These are phyloP conservation scores for Corythornis madagascariensis DNA, from an alignment of 2,113 vertebrate genomes.

Conservation along the genomic window DNA sequence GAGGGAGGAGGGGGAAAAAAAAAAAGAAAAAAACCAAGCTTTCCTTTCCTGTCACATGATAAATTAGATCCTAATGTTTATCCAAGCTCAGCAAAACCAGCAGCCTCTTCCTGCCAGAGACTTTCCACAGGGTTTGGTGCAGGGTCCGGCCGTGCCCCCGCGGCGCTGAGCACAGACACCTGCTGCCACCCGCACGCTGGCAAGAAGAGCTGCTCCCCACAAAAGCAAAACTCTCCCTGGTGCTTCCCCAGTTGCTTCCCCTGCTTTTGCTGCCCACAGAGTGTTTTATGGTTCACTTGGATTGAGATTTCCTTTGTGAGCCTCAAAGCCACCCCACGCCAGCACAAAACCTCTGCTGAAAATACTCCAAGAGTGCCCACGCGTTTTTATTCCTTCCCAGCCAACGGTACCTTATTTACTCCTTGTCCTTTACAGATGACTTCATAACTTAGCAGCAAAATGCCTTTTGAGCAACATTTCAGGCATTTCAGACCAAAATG, in stretches of 20 bases:
- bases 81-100: constrained; percentile 4
- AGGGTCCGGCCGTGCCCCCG: rapidly evolving
- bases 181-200: not conserved
- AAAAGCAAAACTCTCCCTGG: not conserved
- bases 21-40: not conserved
- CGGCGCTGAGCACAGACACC: not conserved
- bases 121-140: not conserved
- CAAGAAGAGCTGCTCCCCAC: not conserved
- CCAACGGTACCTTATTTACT: not conserved
- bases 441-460: not conserved
- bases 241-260: not conserved
- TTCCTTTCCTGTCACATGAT: constrained; percentile 41
- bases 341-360: not conserved
- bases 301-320: not conserved
- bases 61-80: constrained; percentile 35
- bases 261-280: not conserved
- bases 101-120: not conserved
- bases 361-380: not conserved
- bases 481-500: not conserved
- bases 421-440: constrained; percentile 14
- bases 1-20: rapidly evolving
- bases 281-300: not conserved
- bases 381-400: not conserved
- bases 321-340: not conserved
- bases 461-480: not conserved